A percentile compares a stretch with the other conserved stretches of the same genome.
Evolutionary conservation across 2,797 vertebrate genomes (phyloP).

Genomic region (Amniataba percoides): DNA sequence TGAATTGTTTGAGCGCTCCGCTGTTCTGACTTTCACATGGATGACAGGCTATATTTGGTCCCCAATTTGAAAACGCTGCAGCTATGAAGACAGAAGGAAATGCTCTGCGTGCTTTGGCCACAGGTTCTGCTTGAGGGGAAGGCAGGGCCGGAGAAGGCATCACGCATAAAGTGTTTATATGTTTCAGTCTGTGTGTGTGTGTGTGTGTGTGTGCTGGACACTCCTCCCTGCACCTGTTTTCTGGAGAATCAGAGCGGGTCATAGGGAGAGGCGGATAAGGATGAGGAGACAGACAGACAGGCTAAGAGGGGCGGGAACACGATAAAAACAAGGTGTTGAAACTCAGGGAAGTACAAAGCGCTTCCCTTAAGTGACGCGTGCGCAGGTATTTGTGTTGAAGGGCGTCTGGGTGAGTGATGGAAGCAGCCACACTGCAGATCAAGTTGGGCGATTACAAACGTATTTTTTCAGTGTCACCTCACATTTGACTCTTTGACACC

Average conservation of each 20-base stretch:
- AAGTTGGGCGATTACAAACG: constrained; percentile 1
- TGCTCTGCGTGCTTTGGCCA: constrained; percentile 78
- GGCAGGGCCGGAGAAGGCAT: constrained; percentile 49
- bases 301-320: constrained; percentile 22
- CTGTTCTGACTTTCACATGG: constrained; percentile 65
- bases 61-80: constrained; percentile 69
- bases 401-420: not conserved
- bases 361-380: not conserved
- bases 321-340: constrained; percentile 49
- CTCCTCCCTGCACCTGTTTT: constrained; percentile 82
- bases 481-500: constrained; percentile 47
- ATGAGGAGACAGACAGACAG: constrained; percentile 39
- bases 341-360: constrained; percentile 43
- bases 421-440: not conserved
- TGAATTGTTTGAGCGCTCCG: constrained; percentile 39
- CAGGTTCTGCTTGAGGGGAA: constrained; percentile 66
- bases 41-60: constrained; percentile 74
- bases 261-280: constrained; percentile 45
- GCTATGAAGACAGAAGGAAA: constrained; percentile 76
- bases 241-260: constrained; percentile 52
- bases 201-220: constrained; percentile 41
- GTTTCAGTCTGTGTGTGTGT: constrained; percentile 17
- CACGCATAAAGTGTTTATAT: constrained; percentile 36
- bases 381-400: constrained; percentile 34
- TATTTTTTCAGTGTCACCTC: constrained; percentile 29